These are phyloP conservation scores for Amiota mariae DNA, from an alignment of 2,888 invertebrate species.

Conservation along the genomic window DNA sequence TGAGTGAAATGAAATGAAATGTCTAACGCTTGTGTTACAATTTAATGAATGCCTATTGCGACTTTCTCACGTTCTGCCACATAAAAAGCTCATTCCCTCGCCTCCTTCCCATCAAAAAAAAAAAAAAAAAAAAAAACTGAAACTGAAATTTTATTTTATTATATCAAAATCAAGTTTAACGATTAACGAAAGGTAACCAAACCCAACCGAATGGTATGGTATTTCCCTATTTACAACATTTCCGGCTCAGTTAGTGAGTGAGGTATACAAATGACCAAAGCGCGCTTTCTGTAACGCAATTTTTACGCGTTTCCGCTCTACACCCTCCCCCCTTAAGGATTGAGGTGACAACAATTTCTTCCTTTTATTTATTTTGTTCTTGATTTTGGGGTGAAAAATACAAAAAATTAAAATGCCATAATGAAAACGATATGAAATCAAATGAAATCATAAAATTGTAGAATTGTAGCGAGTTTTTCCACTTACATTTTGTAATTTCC, in stretches of 20 bases:
- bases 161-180: conserved; percentile 21
- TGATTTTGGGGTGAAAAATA: conserved; percentile 25
- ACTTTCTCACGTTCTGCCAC: conserved; percentile 22
- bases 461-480: conserved; percentile 1
- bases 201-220: conserved; percentile 11
- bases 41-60: conserved; percentile 21
- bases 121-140: neutral
- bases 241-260: conserved; percentile 44
- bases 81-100: neutral
- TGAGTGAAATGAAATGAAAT: no score
- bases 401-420: conserved; percentile 21
- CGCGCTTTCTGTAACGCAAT: conserved; percentile 13
- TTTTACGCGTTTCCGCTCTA: conserved; percentile 4
- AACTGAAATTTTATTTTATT: neutral
- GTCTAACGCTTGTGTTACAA: neutral
- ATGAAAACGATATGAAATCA: conserved; percentile 16
- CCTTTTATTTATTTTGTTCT: no score
- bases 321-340: neutral
- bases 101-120: neutral
- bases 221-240: conserved; percentile 51
- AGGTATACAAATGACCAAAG: conserved; percentile 4
- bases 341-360: no score
- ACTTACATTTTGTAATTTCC: conserved; percentile 12
- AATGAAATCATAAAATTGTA: neutral
- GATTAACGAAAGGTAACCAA: conserved; percentile 17